Base-by-base conservation (phyloP, 1,140 invertebrate genomes). In the Manduca sexta region DNA sequence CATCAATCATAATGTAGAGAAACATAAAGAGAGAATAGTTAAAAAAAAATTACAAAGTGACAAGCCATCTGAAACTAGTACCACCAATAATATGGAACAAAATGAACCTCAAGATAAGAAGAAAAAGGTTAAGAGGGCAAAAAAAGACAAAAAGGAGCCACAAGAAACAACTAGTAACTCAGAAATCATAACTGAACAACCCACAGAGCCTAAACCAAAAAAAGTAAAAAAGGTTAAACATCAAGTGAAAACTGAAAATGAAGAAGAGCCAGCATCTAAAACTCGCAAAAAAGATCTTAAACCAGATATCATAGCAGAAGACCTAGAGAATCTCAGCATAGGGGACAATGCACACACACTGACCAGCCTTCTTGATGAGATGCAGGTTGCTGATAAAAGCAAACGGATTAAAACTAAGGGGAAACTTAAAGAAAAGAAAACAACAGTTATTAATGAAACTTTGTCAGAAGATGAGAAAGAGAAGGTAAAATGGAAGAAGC, bases 301-400 rank as follows among this genome's bases (percentile, higher is more conserved):
- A 37, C 61, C 69, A 6, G 80, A 84, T 37, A 45, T 49, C 3
- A 74, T 83, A 21, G 72, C 60, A 47, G 63, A 72, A 46, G 65
- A 74, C n/a, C 50, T 84, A 5, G 73, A 82, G 56, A 82, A 75
- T 35, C 52, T 84, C 4, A 75, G 54, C n/a, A 78, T 82, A 44
- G 78, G 76, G 8, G 73, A 80, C 41, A 84, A 77, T 56, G 45
- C 78, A 35, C 69, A 82, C 13, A 79, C 73, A 55, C 30, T 84
- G 7, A 68, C 69, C 15, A 70, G 67, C 40, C 38, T 84, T 3
- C 51, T 84, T 5, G 76, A 81, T 47, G 70, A 79, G 64, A 81
- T 84, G 76, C 53, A 62, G 12, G 74, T 84, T 12, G 66, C 62
- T 16, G 78, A 81, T 33, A 84, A 71, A 49, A 60, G 64, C 30